Evolutionary conservation across 2,797 vertebrate species (phyloP).

Genomic region (Serranus cabrilla): DNA sequence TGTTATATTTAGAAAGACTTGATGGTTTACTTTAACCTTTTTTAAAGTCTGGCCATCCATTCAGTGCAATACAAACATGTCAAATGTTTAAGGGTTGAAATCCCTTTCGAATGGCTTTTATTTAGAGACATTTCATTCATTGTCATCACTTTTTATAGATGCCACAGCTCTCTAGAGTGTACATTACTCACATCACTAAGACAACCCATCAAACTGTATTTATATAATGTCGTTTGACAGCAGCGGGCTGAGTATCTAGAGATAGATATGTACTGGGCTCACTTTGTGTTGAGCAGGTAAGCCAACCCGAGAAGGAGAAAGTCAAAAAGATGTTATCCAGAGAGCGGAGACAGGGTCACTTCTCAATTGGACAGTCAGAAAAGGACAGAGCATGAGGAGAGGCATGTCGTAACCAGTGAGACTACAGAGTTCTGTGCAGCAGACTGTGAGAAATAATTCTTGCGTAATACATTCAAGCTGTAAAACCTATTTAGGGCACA

Average conservation of each 20-base stretch:
- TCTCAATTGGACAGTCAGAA: conserved; percentile 2
- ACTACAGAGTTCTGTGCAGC: conserved; percentile 25
- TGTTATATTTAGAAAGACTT: background rate
- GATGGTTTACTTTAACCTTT: background rate
- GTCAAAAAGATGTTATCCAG: conserved; percentile 1
- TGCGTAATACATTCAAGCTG: conserved; percentile 48
- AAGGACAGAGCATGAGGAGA: background rate
- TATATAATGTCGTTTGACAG: conserved; percentile 25
- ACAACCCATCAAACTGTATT: conserved; percentile 36
- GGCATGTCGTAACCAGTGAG: background rate
- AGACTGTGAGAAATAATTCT: conserved; percentile 33
- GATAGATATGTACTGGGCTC: conserved; percentile 9
- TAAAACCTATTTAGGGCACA: conserved; percentile 37
- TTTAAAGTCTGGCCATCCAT: background rate
- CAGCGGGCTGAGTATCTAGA: background rate
- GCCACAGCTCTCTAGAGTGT: conserved; percentile 29
- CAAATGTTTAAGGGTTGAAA: conserved; percentile 12
- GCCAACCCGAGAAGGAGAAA: conserved; percentile 4
- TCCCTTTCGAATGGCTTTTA: conserved; percentile 12
- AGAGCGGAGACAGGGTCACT: background rate
- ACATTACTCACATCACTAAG: conserved; percentile 31
- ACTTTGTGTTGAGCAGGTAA: conserved; percentile 32
- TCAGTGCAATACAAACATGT: background rate
- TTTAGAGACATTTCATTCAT: conserved; percentile 30
- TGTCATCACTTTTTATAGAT: conserved; percentile 34